Evolutionary conservation across 2,888 invertebrate genomes (phyloP).

Genomic region (Entomobrya multifasciata): DNA sequence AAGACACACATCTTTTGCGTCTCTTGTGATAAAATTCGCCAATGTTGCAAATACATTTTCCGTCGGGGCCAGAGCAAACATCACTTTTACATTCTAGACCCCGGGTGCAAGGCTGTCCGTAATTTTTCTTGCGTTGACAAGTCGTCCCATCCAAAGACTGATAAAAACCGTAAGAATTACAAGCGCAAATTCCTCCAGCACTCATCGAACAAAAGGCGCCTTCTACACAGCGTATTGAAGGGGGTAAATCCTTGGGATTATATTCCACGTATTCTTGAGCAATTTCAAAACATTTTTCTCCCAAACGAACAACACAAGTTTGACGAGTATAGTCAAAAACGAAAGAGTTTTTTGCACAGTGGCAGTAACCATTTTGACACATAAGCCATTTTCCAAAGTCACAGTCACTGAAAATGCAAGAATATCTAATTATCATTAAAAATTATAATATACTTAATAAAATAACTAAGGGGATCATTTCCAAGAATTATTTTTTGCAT

Average conservation of each 20-base stretch:
- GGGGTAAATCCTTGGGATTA: slow-evolving; percentile 72
- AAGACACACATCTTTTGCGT: slow-evolving; percentile 68
- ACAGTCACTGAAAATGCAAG: slow-evolving; percentile 66
- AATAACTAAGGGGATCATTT: too few species aligned
- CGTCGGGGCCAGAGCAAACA: slow-evolving; percentile 64
- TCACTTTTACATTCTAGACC: slow-evolving; percentile 73
- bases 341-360: slow-evolving; percentile 64
- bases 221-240: slow-evolving; percentile 71
- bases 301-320: slow-evolving; percentile 72
- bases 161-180: slow-evolving; percentile 74
- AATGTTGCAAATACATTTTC: slow-evolving; percentile 72
- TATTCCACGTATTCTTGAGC: slow-evolving; percentile 71
- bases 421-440: not conserved
- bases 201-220: slow-evolving; percentile 76
- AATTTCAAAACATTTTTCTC: slow-evolving; percentile 76
- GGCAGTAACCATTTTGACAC: slow-evolving; percentile 70
- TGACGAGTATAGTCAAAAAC: slow-evolving; percentile 68
- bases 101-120: slow-evolving; percentile 66
- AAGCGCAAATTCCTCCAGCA: slow-evolving; percentile 74
- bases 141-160: slow-evolving; percentile 62
- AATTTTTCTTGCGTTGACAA: slow-evolving; percentile 72
- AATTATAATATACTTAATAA: too few species aligned
- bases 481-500: not conserved
- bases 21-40: slow-evolving; percentile 74
- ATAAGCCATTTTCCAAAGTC: slow-evolving; percentile 73